phyloP scores from a whole-genome alignment of 2,113 vertebrate species.

The Epinephelus moara region DNA sequence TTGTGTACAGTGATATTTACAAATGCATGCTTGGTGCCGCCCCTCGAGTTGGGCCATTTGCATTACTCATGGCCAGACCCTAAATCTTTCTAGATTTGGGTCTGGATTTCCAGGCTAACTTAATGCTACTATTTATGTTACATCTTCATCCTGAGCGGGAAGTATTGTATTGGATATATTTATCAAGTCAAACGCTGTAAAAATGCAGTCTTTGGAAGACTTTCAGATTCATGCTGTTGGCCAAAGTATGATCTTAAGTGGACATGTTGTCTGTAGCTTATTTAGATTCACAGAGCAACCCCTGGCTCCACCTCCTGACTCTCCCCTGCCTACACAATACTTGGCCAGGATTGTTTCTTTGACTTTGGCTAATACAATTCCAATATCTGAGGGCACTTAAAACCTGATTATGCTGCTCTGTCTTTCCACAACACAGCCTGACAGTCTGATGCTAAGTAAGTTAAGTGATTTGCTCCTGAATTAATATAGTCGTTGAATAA shows the following conservation, averaged over 20 bases:
- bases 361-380: constrained; percentile 62
- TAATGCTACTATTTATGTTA: not conserved
- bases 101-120: no score
- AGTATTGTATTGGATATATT: not conserved
- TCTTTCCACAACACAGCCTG: constrained; percentile 53
- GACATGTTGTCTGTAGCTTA: constrained; percentile 25
- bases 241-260: constrained; percentile 12
- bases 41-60: no score
- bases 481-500: constrained; percentile 71
- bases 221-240: not conserved
- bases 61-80: no score
- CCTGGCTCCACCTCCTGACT: not conserved
- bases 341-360: constrained; percentile 48
- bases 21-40: no score
- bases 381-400: constrained; percentile 58
- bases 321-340: constrained; percentile 16
- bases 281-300: constrained; percentile 41
- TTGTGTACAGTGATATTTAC: no score
- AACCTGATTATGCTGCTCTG: constrained; percentile 60
- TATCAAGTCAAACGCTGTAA: not conserved
- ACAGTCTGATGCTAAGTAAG: constrained; percentile 59
- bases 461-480: constrained; percentile 72
- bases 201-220: not conserved
- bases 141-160: not conserved
- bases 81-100: no score